Conservation (phyloP, 2,113 vertebrate genomes). For the Chaenogobius annularis region DNA sequence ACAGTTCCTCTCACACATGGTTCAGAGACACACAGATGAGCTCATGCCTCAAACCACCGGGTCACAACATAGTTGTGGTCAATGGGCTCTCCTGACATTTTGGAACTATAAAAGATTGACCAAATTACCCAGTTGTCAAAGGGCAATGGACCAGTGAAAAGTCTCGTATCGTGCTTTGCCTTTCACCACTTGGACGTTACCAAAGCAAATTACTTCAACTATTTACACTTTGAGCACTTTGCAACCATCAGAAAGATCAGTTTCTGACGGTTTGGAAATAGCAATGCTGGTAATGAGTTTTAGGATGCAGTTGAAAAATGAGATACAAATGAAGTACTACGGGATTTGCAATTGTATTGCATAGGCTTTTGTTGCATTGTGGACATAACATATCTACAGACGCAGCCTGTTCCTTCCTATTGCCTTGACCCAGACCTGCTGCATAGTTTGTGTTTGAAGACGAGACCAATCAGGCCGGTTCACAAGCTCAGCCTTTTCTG, state of each 20-base stretch:
- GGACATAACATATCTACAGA: background rate
- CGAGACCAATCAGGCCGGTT: background rate
- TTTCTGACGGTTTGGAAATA: no score
- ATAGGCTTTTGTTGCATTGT: conserved; percentile 17
- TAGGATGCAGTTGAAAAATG: background rate
- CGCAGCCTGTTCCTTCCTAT: conserved; percentile 25
- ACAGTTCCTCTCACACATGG: conserved; percentile 11
- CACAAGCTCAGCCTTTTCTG: conserved; percentile 1
- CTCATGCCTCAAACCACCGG: background rate
- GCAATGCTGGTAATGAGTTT: no score
- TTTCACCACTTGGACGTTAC: background rate
- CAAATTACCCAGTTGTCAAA: background rate
- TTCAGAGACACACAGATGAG: background rate
- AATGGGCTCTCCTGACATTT: background rate
- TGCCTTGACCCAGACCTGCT: conserved; percentile 17
- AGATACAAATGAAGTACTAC: background rate
- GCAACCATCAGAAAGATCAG: background rate
- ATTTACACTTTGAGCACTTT: no score
- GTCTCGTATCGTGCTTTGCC: background rate
- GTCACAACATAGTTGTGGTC: no score
- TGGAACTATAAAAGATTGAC: background rate
- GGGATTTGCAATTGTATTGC: conserved; percentile 1
- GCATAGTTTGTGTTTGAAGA: background rate
- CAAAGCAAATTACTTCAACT: background rate
- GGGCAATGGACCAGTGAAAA: background rate